Percentiles rank a stretch among this genome's conserved stretches.
Conservation (phyloP, 2,797 vertebrate genomes). For the Brachyrhaphis roseni region DNA sequence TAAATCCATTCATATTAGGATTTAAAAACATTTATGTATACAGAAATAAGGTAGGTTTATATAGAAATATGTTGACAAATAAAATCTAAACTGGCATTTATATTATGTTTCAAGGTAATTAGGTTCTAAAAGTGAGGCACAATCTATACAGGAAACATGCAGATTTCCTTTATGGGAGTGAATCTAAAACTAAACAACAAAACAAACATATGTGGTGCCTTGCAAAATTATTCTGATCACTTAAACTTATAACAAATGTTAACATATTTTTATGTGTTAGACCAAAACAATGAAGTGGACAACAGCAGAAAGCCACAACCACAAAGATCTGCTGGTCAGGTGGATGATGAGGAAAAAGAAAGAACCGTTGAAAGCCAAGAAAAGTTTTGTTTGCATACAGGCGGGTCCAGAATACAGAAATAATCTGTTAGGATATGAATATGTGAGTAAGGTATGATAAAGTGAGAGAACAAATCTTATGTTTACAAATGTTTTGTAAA, state of each 20-base stretch:
- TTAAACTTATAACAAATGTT: neutral
- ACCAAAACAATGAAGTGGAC: neutral
- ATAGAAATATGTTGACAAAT: neutral
- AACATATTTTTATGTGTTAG: neutral
- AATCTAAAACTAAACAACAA: neutral
- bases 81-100: neutral
- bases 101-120: neutral
- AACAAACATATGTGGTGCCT: neutral
- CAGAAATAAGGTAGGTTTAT: neutral
- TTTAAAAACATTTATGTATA: no score
- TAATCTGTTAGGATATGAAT: neutral
- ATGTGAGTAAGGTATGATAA: neutral
- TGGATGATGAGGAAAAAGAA: neutral
- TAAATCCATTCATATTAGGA: slow-evolving; percentile 2
- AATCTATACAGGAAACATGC: neutral
- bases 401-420: neutral
- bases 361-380: neutral
- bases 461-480: neutral
- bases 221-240: neutral
- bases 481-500: neutral
- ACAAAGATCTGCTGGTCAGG: neutral
- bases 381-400: neutral
- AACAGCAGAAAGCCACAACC: neutral
- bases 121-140: neutral
- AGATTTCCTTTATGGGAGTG: neutral